Evolutionary conservation across 2,113 vertebrate genomes (phyloP).

Genomic region (Argyrosomus japonicus): DNA sequence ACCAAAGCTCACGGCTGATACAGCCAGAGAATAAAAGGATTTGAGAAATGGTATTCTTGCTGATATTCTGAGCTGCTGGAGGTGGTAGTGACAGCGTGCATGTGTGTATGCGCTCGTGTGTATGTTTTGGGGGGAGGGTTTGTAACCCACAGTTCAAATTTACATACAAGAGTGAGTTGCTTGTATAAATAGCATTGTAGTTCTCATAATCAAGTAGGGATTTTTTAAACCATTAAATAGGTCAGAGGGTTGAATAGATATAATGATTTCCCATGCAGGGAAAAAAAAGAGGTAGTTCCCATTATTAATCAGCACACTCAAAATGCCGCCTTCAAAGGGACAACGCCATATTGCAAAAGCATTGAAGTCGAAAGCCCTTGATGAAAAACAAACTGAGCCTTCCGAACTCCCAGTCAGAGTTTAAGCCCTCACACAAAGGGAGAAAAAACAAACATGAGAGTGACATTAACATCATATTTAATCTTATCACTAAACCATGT

Average conservation of each 20-base stretch:
- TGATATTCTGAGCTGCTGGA: conserved; percentile 22
- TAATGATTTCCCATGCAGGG: not conserved
- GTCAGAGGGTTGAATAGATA: conserved; percentile 37
- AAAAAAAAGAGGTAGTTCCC: conserved; percentile 12
- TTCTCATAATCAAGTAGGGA: conserved; percentile 25
- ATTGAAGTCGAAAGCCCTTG: conserved; percentile 39
- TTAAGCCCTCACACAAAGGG: conserved; percentile 30
- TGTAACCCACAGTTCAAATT: conserved; percentile 15
- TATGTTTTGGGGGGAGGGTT: conserved; percentile 11
- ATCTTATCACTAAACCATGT: conserved; percentile 32
- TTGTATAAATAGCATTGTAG: conserved; percentile 30
- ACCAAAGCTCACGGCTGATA: conserved; percentile 44
- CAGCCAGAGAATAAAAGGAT: conserved; percentile 39
- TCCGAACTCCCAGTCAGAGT: conserved; percentile 27
- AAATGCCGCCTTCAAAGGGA: conserved; percentile 41
- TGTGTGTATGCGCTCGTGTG: not conserved
- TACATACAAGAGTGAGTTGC: conserved; percentile 20
- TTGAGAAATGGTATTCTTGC: conserved; percentile 24
- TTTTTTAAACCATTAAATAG: conserved; percentile 19
- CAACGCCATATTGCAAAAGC: conserved; percentile 26
- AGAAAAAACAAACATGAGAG: conserved; percentile 36
- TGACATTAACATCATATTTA: conserved; percentile 38
- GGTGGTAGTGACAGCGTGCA: not conserved
- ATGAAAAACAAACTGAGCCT: conserved; percentile 44
- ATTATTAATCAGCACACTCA: conserved; percentile 34